phyloP scores from a whole-genome alignment of 2,888 invertebrate genomes.

The Dilophus febrilis region DNA sequence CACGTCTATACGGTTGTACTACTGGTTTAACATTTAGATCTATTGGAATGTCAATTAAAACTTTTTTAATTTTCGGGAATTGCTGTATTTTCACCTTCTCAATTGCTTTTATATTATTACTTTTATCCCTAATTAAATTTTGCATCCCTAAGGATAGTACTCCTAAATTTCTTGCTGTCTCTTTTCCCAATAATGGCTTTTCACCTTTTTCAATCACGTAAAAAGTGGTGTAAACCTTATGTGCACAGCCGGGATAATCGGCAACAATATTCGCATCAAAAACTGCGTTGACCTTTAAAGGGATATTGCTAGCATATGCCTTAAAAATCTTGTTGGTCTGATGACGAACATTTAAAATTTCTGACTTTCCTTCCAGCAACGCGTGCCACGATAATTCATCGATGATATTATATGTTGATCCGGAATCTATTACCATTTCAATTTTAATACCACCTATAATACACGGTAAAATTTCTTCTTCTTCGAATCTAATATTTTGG shows the following conservation, averaged over 20 bases:
- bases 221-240: too few species aligned
- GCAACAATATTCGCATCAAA: not conserved
- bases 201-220: not conserved
- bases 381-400: conserved; percentile 10
- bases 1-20: conserved; percentile 16
- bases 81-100: conserved; percentile 3
- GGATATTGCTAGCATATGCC: not conserved
- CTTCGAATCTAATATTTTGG: too few species aligned
- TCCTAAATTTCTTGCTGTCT: not conserved
- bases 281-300: not conserved
- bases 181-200: not conserved
- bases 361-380: conserved; percentile 6
- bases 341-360: not conserved
- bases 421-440: conserved; percentile 13
- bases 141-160: not conserved
- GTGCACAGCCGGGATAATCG: not conserved
- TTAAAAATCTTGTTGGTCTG: not conserved
- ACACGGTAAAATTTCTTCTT: not conserved
- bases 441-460: conserved; percentile 11
- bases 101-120: not conserved
- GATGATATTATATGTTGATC: conserved; percentile 13
- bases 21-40: conserved; percentile 16
- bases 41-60: conserved; percentile 15
- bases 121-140: not conserved
- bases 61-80: conserved; percentile 16